Evolutionary conservation across 2,113 vertebrate genomes (phyloP).

Genomic region (Tupaia chinensis): DNA sequence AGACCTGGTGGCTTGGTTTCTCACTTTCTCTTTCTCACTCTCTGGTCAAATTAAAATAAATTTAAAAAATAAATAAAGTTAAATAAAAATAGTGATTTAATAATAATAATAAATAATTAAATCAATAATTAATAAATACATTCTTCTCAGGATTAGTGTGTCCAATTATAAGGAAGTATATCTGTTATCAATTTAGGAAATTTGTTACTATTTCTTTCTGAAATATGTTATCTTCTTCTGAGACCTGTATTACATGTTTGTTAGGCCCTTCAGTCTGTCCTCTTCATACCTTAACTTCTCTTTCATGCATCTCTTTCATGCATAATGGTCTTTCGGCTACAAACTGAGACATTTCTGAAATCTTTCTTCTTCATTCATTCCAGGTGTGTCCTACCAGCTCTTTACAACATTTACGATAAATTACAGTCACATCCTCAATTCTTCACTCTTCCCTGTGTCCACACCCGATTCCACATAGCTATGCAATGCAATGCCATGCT

Average conservation of each 20-base stretch:
- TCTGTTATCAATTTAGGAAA: background rate
- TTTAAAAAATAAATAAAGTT: too few relatives aligned
- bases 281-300: background rate
- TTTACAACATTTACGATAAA: background rate
- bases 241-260: background rate
- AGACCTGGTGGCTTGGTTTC: too few relatives aligned
- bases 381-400: background rate
- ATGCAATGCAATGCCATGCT: background rate
- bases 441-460: background rate
- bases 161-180: background rate
- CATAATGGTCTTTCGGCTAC: background rate
- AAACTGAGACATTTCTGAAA: background rate
- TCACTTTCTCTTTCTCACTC: too few relatives aligned
- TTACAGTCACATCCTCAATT: background rate
- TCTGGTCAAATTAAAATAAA: too few relatives aligned
- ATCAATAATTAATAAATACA: background rate
- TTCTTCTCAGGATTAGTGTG: background rate
- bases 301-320: background rate
- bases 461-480: background rate
- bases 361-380: background rate
- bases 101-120: too few relatives aligned
- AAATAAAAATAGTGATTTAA: too few relatives aligned
- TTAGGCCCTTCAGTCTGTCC: background rate
- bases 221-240: background rate
- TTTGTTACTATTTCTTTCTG: background rate